These are phyloP conservation scores for Stenodema calcarata DNA, from an alignment of 2,888 invertebrate species.

Conservation along the genomic window DNA sequence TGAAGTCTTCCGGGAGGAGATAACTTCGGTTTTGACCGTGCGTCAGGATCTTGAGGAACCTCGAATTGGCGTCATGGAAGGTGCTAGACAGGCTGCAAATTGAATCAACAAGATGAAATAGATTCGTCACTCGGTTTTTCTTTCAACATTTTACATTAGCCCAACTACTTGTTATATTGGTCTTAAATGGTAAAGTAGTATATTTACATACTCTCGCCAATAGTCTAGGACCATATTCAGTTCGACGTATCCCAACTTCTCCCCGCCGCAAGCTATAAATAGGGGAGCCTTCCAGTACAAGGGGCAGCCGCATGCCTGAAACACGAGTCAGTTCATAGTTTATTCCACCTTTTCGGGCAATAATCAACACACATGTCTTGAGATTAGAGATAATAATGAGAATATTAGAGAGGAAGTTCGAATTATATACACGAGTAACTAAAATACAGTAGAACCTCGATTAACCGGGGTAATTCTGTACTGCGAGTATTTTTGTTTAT, in stretches of 20 bases:
- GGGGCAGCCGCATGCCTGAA: conserved; percentile 88
- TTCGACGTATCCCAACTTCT: conserved; percentile 76
- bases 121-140: too few relatives aligned
- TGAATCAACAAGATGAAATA: too few relatives aligned
- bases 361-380: too few relatives aligned
- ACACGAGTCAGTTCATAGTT: conserved; percentile 45
- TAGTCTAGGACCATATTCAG: conserved; percentile 84
- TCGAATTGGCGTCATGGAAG: conserved; percentile 87
- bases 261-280: conserved; percentile 83
- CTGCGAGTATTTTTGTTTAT: too few relatives aligned
- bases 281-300: conserved; percentile 98
- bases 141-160: too few relatives aligned
- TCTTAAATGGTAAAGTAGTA: too few relatives aligned
- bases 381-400: too few relatives aligned
- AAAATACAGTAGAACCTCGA: too few relatives aligned
- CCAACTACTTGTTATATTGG: too few relatives aligned
- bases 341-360: conserved; percentile 26
- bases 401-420: too few relatives aligned
- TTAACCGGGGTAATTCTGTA: too few relatives aligned
- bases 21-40: conserved; percentile 70
- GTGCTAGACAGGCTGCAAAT: conserved; percentile 75
- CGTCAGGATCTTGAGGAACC: conserved; percentile 86
- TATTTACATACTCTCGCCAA: conserved; percentile 84
- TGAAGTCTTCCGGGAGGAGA: conserved; percentile 88
- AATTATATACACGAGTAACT: too few relatives aligned